Percentiles rank a stretch among this genome's conserved stretches.
These are phyloP conservation scores for Hyles lineata DNA, from an alignment of 2,888 invertebrate genomes.

Conservation along the genomic window DNA sequence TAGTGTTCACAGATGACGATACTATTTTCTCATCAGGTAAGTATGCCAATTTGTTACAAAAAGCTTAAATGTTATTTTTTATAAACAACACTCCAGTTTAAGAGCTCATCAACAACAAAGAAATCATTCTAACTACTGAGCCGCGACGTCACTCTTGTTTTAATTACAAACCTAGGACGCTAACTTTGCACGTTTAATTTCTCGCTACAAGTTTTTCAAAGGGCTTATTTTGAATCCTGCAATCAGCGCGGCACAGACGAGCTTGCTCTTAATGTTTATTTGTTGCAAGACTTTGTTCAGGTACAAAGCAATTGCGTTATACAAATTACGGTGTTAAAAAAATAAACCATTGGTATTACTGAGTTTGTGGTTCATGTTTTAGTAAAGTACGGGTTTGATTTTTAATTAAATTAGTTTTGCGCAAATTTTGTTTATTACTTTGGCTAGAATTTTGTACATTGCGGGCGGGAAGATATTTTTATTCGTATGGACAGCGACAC, in stretches of 20 bases:
- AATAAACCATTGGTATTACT: not conserved
- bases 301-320: slow-evolving; percentile 15
- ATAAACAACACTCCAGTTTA: slow-evolving; percentile 1
- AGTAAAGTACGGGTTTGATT: not conserved
- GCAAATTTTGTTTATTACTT: not conserved
- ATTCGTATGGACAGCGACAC: not conserved
- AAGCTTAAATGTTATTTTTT: not conserved
- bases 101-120: slow-evolving; percentile 1
- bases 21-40: too few relatives aligned
- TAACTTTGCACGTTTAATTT: slow-evolving; percentile 8
- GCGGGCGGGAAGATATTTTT: not conserved
- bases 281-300: not conserved
- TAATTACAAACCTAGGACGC: slow-evolving; percentile 15
- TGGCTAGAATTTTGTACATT: not conserved
- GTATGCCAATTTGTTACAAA: too few relatives aligned
- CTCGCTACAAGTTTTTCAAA: slow-evolving; percentile 23
- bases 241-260: not conserved
- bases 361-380: not conserved
- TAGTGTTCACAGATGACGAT: too few relatives aligned
- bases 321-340: not conserved
- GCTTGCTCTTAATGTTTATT: not conserved
- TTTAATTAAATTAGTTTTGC: not conserved
- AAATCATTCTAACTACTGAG: slow-evolving; percentile 12
- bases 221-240: slow-evolving; percentile 12
- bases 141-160: not conserved